Conservation (phyloP, 2,113 vertebrate species). For the Charadrius vociferus region DNA sequence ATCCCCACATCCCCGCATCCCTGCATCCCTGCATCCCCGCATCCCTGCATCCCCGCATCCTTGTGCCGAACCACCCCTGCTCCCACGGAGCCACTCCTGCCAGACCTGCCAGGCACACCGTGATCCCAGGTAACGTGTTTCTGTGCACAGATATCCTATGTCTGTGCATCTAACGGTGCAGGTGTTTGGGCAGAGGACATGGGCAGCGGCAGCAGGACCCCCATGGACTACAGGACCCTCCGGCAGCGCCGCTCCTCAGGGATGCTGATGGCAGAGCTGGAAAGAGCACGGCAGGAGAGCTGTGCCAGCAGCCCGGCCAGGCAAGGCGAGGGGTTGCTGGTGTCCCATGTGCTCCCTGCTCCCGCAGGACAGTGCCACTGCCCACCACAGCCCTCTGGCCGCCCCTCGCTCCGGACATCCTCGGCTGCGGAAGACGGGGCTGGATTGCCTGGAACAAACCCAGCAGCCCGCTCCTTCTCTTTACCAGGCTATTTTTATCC, state of each 20-base stretch:
- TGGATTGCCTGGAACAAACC: background rate
- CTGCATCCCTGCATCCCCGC: no score
- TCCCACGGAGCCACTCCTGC: background rate
- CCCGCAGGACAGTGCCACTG: background rate
- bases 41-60: background rate
- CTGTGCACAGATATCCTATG: fast-evolving
- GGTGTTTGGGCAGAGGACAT: fast-evolving
- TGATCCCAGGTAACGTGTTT: fast-evolving
- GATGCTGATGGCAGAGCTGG: background rate
- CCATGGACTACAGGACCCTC: fast-evolving
- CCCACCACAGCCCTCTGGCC: background rate
- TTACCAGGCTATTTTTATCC: constrained; percentile 26
- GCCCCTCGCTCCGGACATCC: fast-evolving
- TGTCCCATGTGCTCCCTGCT: background rate
- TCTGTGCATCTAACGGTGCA: fast-evolving
- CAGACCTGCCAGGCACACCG: fast-evolving
- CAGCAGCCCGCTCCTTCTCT: background rate
- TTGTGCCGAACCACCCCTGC: background rate
- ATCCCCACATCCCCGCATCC: background rate
- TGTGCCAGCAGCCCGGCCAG: background rate
- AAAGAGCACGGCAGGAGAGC: background rate
- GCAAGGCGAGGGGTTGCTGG: background rate
- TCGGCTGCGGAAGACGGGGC: fast-evolving
- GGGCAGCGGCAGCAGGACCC: background rate
- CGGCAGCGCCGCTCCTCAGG: fast-evolving